Evolutionary conservation across 1,140 invertebrate species (phyloP), one percentile per base, ranked within the genome.

Genomic region (Oncopodura yosiiana): DNA sequence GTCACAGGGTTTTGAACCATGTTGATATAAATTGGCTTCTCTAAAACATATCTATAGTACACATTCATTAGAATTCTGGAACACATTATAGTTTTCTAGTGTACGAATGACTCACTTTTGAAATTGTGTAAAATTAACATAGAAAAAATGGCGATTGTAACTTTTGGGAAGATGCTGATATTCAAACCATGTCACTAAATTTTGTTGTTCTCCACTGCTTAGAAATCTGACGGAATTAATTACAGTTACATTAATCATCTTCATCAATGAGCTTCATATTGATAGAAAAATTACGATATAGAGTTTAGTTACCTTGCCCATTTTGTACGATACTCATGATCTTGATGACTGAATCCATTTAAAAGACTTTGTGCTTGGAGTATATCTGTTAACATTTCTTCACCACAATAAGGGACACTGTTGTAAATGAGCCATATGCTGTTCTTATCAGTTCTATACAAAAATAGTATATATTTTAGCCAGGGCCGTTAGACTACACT

Each of bases 361-460:
- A 63, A 67, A 14, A 75, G 75, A 56, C 81, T 75, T 21, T 83
- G 68, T 66, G 74, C 75, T 56, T 81, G 75, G 6, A 84, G 62
- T 4, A 83, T 68, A n/a, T 80, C 65, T 3, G 80, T 75, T n/a
- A 83, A 64, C 55, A 80, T 70, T 61, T 82, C 80, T n/a, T 76
- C 75, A 4, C 81, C 81, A 24, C 78, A 74, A 49, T 77, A 77
- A 2, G 81, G 80, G 39, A 82, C 72, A 32, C 77, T 70, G 54
- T 81, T 83, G 56, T 81, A 74, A 70, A 83, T 78, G 5, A 83
- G 56, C 62, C 62, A 63, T 30, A 63, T 58, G 37, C 62, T 58
- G 0, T 43, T 37, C 5, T 39, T 2, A 18, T 49, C 49, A 1
- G 62, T 63, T 48, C 61, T 63, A 24, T 14, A 51, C 34, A 19